Conservation (phyloP, 2,113 vertebrate genomes). For the Hyla sarda region DNA sequence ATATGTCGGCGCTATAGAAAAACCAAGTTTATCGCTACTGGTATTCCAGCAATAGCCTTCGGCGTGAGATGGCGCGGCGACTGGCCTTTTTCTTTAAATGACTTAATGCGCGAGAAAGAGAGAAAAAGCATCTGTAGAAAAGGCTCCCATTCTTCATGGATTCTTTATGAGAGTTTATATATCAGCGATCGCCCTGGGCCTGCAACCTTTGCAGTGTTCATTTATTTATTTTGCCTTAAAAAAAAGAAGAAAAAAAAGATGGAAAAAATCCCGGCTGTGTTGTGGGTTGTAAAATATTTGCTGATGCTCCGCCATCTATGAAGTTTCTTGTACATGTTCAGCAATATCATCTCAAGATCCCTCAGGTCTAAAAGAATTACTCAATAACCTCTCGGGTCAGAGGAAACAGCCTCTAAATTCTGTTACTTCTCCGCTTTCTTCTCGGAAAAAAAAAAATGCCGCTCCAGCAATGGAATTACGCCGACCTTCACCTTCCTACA, state of each 20-base stretch:
- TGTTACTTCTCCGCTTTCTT: conserved; percentile 37
- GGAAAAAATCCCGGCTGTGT: background rate
- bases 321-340: conserved; percentile 48
- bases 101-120: background rate
- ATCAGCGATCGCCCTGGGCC: conserved; percentile 30
- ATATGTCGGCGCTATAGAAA: background rate
- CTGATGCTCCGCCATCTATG: conserved; percentile 50
- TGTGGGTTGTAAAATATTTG: conserved; percentile 46
- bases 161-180: conserved; percentile 30
- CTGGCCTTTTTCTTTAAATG: background rate
- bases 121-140: background rate
- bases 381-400: conserved; percentile 47
- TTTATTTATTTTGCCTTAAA: conserved; percentile 40
- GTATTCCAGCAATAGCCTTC: too few relatives aligned
- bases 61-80: too few relatives aligned
- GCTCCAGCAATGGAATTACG: conserved; percentile 37
- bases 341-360: conserved; percentile 51
- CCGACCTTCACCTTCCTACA: conserved; percentile 40
- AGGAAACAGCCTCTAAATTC: conserved; percentile 45
- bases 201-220: conserved; percentile 25
- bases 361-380: conserved; percentile 52
- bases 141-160: background rate
- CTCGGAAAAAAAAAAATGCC: conserved; percentile 36
- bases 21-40: too few relatives aligned
- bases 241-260: background rate